Evolutionary conservation across 2,797 vertebrate species (phyloP), one percentile per base, ranked within the genome.

Genomic region (Brotula barbata): DNA sequence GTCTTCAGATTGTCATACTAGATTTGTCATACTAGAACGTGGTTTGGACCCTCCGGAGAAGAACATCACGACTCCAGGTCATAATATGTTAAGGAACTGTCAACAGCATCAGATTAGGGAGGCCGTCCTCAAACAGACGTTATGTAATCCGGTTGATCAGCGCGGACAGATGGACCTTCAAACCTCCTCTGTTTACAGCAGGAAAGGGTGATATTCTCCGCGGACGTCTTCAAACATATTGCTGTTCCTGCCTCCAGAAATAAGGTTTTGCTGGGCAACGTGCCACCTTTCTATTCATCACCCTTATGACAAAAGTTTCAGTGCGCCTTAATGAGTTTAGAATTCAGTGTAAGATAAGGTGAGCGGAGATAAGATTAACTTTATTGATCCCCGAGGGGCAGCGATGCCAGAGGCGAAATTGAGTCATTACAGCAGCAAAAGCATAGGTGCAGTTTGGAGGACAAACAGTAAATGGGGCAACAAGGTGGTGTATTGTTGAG

Each of bases 361-460:
- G 81, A 77, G 62, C 71, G 70, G 78, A 86, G 79, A 76, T 77
- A 73, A 79, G 77, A 88, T 85, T 83, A 83, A 79, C 81, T 85
- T 77, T 80, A 87, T 86, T 82, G 85, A 88, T 87, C 80, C 76
- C 70, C 13, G 49, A 72, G 57, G 77, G 77, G 57, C 58, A 54
- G 66, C 55, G 66, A 78, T 61, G 73, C 80, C 73, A 58, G 66
- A 52, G 73, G 79, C 72, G 75, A 68, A 83, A 83, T 64, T 59
- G 78, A 83, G 59, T 85, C 82, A 82, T 84, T 80, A 78, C 71
- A 73, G 57, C 28, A 57, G 67, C 54, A 58, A 63, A 8, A 74
- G 50, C 45, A 60, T 68, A 63, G 59, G 64, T 73, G 61, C 48
- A 61, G 57, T 46, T 70, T 61, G 41, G 60, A 76, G 67, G 63